Conservation (phyloP, 2,113 vertebrate species). For the Colistium nudipinnis region DNA sequence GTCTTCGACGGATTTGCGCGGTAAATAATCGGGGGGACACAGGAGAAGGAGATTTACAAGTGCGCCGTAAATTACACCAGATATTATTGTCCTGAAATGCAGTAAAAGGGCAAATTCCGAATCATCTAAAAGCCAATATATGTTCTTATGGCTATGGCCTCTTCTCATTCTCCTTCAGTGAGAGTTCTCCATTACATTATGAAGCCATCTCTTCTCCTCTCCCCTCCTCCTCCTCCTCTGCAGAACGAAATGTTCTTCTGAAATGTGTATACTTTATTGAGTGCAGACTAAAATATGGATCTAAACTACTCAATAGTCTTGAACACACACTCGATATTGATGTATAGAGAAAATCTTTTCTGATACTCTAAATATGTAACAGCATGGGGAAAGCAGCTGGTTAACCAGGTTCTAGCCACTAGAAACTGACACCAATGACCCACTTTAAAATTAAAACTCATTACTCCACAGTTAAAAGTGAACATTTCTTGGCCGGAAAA, state of each 20-base stretch:
- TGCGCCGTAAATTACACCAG: slow-evolving; percentile 51
- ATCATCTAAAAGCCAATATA: slow-evolving; percentile 74
- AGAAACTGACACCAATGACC: too few relatives aligned
- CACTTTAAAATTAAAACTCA: too few relatives aligned
- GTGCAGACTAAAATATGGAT: too few relatives aligned
- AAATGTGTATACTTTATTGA: background rate
- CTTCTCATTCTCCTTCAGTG: slow-evolving; percentile 25
- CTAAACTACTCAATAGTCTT: too few relatives aligned
- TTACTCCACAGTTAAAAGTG: too few relatives aligned
- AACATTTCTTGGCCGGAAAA: background rate
- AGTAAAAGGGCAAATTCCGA: slow-evolving; percentile 60
- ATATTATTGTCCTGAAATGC: slow-evolving; percentile 60
- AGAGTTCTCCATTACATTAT: slow-evolving; percentile 59
- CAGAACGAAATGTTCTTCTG: background rate
- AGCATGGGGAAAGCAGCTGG: too few relatives aligned
- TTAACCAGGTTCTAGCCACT: too few relatives aligned
- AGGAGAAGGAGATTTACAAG: slow-evolving; percentile 54
- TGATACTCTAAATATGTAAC: too few relatives aligned
- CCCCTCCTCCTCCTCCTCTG: background rate
- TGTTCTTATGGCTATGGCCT: slow-evolving; percentile 39
- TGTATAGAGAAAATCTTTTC: too few relatives aligned
- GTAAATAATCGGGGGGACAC: slow-evolving; percentile 50
- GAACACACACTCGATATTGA: too few relatives aligned
- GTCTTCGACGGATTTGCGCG: slow-evolving; percentile 19
- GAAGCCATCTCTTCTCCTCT: slow-evolving; percentile 16